These are phyloP conservation scores for Platyscapa corneri DNA, from an alignment of 1,140 invertebrate genomes.

Conservation along the genomic window DNA sequence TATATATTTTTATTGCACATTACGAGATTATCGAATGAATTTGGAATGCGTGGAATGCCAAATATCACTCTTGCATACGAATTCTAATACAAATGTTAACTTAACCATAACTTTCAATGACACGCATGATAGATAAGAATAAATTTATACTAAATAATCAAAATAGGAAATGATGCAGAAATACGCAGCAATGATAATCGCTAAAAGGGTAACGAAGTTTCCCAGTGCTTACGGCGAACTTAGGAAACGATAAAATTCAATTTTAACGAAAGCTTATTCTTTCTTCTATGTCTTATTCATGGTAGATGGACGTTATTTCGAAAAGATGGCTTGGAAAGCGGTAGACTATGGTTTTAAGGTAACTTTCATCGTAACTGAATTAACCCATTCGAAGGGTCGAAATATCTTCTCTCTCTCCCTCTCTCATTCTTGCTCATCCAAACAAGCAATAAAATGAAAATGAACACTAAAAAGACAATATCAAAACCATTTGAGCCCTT, in stretches of 20 bases:
- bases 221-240: conserved; percentile 50
- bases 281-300: conserved; percentile 27
- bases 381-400: conserved; percentile 65
- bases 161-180: background rate
- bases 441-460: conserved; percentile 75
- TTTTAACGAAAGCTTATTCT: conserved; percentile 44
- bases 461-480: conserved; percentile 75
- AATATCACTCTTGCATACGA: too few relatives aligned
- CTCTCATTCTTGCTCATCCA: conserved; percentile 54
- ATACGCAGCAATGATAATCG: background rate
- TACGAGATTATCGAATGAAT: background rate
- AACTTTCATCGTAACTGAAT: conserved; percentile 55
- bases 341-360: conserved; percentile 46
- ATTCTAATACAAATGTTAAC: too few relatives aligned
- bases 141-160: background rate
- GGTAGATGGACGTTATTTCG: conserved; percentile 36
- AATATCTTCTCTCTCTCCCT: conserved; percentile 3
- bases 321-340: conserved; percentile 52
- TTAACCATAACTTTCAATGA: too few relatives aligned
- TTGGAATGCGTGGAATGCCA: background rate
- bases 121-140: too few relatives aligned
- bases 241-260: conserved; percentile 45
- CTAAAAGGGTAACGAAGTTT: conserved; percentile 75
- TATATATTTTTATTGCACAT: background rate
- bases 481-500: conserved; percentile 70